A percentile compares a stretch with the other conserved stretches of the same genome.
These are phyloP conservation scores for Phoenicopterus ruber DNA, from an alignment of 2,113 vertebrate species.

Conservation along the genomic window DNA sequence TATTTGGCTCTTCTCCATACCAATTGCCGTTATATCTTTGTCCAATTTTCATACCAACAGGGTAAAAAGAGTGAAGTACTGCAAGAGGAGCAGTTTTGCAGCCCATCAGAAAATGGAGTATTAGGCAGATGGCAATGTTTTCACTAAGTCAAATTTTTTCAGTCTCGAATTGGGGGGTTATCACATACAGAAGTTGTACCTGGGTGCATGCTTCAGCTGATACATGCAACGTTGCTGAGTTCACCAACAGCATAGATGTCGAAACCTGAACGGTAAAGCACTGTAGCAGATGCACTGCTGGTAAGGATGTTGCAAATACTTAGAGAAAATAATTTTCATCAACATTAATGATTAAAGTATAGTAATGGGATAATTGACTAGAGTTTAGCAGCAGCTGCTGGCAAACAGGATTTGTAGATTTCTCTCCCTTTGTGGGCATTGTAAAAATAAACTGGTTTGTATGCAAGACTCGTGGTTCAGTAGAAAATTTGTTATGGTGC, in stretches of 20 bases:
- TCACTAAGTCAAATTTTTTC: not conserved
- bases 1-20: not conserved
- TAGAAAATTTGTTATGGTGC: not conserved
- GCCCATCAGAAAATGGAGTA: not conserved
- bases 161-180: not conserved
- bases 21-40: not conserved
- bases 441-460: not conserved
- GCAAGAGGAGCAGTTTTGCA: not conserved
- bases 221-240: not conserved
- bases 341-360: not conserved
- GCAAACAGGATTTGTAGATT: not conserved
- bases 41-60: not conserved
- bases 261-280: not conserved
- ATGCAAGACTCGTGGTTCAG: not conserved
- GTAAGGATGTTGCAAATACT: not conserved
- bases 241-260: not conserved
- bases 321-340: not conserved
- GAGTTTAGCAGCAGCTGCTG: not conserved
- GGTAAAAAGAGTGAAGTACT: not conserved
- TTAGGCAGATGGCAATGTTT: not conserved
- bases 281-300: not conserved
- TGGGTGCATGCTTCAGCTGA: not conserved
- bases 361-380: not conserved
- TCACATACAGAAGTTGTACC: not conserved
- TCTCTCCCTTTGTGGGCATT: not conserved